A percentile compares a stretch with the other conserved stretches of the same genome.
Evolutionary conservation across 1,140 invertebrate genomes (phyloP).

Genomic region (Tenebrio molitor): DNA sequence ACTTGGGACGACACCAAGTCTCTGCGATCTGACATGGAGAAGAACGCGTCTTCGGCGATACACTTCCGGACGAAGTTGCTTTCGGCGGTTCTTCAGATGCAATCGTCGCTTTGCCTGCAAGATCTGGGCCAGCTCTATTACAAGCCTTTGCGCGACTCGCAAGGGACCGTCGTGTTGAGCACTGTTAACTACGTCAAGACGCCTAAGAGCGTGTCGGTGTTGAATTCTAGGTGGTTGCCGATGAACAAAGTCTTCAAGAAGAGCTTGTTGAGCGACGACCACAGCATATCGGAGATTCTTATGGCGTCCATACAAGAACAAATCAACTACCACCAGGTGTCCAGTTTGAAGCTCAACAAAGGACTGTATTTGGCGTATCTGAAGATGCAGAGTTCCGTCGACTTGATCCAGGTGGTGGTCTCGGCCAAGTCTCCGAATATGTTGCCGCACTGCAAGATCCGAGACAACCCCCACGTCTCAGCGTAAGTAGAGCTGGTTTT

Average conservation of each 20-base stretch:
- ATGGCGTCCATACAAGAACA: slow-evolving; percentile 91
- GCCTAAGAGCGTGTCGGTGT: slow-evolving; percentile 84
- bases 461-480: slow-evolving; percentile 96
- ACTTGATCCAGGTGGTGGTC: slow-evolving; percentile 94
- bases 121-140: slow-evolving; percentile 95
- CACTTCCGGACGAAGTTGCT: slow-evolving; percentile 94
- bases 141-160: slow-evolving; percentile 86
- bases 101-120: slow-evolving; percentile 89
- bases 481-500: slow-evolving; percentile 75
- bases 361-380: slow-evolving; percentile 96
- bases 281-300: slow-evolving; percentile 83
- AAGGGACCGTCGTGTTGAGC: slow-evolving; percentile 92
- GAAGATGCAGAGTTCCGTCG: slow-evolving; percentile 95
- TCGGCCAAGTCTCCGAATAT: slow-evolving; percentile 92
- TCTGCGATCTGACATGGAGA: slow-evolving; percentile 92
- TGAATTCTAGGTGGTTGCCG: slow-evolving; percentile 92
- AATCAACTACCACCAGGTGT: slow-evolving; percentile 92
- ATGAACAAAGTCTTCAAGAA: slow-evolving; percentile 78
- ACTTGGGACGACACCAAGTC: slow-evolving; percentile 96
- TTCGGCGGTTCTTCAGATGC: slow-evolving; percentile 93
- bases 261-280: slow-evolving; percentile 74
- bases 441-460: slow-evolving; percentile 90
- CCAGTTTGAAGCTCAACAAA: slow-evolving; percentile 81
- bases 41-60: slow-evolving; percentile 88
- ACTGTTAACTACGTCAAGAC: slow-evolving; percentile 88